phyloP scores from a whole-genome alignment of 2,113 vertebrate genomes.

The Octodon degus region DNA sequence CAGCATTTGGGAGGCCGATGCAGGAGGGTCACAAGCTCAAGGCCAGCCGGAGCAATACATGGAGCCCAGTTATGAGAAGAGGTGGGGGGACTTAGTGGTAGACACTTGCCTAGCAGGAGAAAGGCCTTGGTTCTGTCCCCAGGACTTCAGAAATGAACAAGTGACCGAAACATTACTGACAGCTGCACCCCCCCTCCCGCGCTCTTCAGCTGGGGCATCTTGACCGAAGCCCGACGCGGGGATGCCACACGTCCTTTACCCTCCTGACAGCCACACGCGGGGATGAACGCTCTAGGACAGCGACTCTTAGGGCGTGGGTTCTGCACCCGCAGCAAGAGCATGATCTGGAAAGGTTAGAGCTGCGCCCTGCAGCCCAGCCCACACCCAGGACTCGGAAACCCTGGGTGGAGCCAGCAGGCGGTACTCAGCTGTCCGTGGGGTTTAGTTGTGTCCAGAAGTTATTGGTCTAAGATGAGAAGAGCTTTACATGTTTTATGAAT shows the following conservation, averaged over 20 bases:
- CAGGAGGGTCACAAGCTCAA: not conserved
- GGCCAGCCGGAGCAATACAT: not conserved
- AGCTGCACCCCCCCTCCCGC: not conserved
- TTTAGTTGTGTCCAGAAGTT: not conserved
- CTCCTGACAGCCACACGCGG: not conserved
- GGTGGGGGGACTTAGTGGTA: not conserved
- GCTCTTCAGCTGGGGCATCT: conserved; percentile 9
- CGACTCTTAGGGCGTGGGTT: not conserved
- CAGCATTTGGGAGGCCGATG: not conserved
- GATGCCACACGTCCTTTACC: not conserved
- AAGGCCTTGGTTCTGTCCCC: not conserved
- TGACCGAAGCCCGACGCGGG: not conserved
- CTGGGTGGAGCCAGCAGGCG: not conserved
- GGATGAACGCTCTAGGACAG: not conserved
- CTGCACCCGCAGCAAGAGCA: not conserved
- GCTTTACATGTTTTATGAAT: not conserved
- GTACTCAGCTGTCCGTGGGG: not conserved
- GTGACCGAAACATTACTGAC: not conserved
- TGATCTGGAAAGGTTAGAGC: not conserved
- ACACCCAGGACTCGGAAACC: too few relatives aligned
- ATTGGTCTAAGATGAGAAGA: conserved; percentile 1
- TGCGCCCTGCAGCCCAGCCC: not conserved
- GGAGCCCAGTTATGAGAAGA: not conserved
- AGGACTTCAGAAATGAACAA: not conserved
- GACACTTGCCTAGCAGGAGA: not conserved